These are phyloP conservation scores for Semicossyphus pulcher DNA, from an alignment of 2,113 vertebrate species.

Conservation along the genomic window DNA sequence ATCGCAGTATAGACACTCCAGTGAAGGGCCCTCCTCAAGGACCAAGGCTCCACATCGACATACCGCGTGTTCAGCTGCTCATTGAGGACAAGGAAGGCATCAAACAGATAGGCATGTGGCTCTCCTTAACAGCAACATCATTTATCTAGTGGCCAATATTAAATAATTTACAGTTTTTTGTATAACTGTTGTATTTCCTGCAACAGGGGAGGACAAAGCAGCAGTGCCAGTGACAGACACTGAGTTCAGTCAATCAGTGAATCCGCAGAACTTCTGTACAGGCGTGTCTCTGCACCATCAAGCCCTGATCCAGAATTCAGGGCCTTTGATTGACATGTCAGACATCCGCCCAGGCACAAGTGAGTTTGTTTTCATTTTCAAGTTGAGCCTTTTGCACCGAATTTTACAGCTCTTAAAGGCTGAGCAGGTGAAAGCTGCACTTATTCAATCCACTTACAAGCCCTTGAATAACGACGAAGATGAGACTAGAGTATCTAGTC, in stretches of 20 bases:
- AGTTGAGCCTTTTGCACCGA: not conserved
- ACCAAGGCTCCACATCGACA: conserved; percentile 96
- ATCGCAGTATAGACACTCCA: conserved; percentile 97
- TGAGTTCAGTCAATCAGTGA: conserved; percentile 97
- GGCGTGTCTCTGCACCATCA: conserved; percentile 97
- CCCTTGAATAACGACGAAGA: too few species aligned
- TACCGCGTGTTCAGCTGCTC: conserved; percentile 96
- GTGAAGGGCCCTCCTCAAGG: conserved; percentile 97
- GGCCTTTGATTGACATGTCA: conserved; percentile 98
- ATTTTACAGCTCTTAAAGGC: not conserved
- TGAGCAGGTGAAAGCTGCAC: not conserved
- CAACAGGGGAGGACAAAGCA: conserved; percentile 95
- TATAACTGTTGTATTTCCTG: conserved; percentile 3
- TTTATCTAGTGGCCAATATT: not conserved
- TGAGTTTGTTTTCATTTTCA: conserved; percentile 73
- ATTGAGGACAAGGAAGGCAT: conserved; percentile 99
- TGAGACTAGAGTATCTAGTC: too few species aligned
- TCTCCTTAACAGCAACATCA: not conserved
- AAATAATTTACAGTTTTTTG: not conserved
- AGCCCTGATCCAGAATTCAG: conserved; percentile 96
- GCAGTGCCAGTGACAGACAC: conserved; percentile 95
- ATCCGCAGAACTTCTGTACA: conserved; percentile 97
- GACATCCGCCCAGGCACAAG: conserved; percentile 98
- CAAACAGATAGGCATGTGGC: conserved; percentile 93
- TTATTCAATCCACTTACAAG: too few species aligned